Conservation (phyloP, 2,888 invertebrate species). For the Polyommatus iphigenia region DNA sequence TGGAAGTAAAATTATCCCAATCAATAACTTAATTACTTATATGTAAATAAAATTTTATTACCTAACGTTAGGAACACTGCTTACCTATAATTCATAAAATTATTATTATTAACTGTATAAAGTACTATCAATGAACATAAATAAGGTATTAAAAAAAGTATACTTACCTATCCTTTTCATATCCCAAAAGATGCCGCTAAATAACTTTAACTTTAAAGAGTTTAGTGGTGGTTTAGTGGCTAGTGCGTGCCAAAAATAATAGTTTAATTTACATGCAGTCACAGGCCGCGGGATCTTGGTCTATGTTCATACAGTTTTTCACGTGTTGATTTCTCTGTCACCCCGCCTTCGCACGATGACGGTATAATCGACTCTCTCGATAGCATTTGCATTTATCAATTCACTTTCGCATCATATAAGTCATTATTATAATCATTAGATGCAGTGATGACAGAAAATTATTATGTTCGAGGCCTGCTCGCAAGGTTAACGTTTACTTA, state of each 20-base stretch:
- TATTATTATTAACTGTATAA: too few relatives aligned
- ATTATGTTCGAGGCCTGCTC: not conserved
- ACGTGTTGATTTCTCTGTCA: constrained; percentile 21
- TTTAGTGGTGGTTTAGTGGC: too few relatives aligned
- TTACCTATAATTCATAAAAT: too few relatives aligned
- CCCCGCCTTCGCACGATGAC: not conserved
- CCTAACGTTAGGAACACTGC: too few relatives aligned
- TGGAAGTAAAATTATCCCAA: not conserved
- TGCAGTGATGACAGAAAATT: constrained; percentile 3
- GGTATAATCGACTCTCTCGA: constrained; percentile 14
- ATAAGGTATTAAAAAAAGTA: too few relatives aligned
- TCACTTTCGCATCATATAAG: constrained; percentile 7
- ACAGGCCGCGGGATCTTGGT: not conserved
- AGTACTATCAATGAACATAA: too few relatives aligned
- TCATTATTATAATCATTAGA: constrained; percentile 13
- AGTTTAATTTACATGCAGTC: not conserved
- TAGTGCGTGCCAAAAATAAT: too few relatives aligned
- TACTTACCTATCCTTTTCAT: too few relatives aligned
- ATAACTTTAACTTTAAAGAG: too few relatives aligned
- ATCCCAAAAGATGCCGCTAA: too few relatives aligned
- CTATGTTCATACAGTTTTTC: constrained; percentile 11
- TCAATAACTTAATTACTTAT: too few relatives aligned
- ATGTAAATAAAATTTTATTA: too few relatives aligned
- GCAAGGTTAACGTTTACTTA: not conserved
- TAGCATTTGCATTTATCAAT: constrained; percentile 5